Conservation (phyloP, 2,797 vertebrate species). For the Chaetophractus vellerosus region DNA sequence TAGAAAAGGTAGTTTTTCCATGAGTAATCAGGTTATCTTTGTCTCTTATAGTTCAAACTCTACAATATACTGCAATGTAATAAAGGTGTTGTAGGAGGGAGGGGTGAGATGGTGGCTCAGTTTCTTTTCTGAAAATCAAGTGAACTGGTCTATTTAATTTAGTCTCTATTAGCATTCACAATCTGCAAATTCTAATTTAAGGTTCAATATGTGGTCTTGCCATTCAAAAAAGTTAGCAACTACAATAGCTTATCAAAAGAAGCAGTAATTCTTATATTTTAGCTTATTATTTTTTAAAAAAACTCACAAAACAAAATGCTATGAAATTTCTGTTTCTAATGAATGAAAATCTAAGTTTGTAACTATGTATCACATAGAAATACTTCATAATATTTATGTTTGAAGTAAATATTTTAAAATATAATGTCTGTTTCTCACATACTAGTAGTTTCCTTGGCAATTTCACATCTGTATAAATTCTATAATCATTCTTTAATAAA, state of each 20-base stretch:
- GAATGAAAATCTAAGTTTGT: constrained; percentile 2
- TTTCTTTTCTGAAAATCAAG: constrained; percentile 34
- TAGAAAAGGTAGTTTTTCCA: constrained; percentile 19
- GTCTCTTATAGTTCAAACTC: neutral
- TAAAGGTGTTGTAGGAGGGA: neutral
- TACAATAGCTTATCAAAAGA: neutral
- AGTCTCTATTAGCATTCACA: neutral
- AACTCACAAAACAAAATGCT: neutral
- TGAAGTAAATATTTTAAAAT: constrained; percentile 17
- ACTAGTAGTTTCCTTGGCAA: constrained; percentile 38
- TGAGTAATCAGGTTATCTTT: neutral
- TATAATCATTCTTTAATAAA: constrained; percentile 17
- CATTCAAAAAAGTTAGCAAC: constrained; percentile 5
- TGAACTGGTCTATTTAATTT: constrained; percentile 19
- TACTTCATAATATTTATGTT: neutral
- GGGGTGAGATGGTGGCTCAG: neutral
- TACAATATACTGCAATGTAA: neutral
- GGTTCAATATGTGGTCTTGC: neutral
- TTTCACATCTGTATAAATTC: constrained; percentile 49
- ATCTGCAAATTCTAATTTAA: neutral
- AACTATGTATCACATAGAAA: neutral
- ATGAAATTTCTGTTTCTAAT: constrained; percentile 9
- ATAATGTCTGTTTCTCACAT: neutral
- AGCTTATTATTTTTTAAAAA: neutral
- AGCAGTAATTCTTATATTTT: neutral